Evolutionary conservation across 2,113 vertebrate genomes (phyloP).

Genomic region (Rafetus swinhoei): DNA sequence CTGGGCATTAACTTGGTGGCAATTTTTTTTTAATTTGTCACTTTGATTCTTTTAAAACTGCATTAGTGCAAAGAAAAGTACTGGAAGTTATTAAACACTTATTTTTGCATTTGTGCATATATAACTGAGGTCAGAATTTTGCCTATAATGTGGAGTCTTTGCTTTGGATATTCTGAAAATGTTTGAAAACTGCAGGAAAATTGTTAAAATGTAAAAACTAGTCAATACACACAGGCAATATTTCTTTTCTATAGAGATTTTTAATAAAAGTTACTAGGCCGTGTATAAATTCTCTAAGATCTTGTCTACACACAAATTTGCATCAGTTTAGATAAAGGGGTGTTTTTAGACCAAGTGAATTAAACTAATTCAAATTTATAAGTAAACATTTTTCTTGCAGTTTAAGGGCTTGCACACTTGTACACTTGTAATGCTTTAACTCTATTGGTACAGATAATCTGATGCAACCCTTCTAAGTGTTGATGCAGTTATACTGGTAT

Average conservation of each 20-base stretch:
- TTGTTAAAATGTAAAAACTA: slow-evolving; percentile 9
- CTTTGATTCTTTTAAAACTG: not conserved
- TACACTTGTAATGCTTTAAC: not conserved
- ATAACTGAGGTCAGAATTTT: not conserved
- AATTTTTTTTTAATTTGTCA: not conserved
- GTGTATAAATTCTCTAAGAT: not conserved
- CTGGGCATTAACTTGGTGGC: not conserved
- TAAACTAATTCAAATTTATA: not conserved
- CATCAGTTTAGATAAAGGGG: not conserved
- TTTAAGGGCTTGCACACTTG: not conserved
- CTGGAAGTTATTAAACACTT: not conserved
- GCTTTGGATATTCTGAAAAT: not conserved
- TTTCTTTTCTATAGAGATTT: not conserved
- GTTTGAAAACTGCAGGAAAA: not conserved
- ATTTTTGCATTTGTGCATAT: slow-evolving; percentile 1
- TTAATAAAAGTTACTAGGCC: not conserved
- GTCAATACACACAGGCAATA: not conserved
- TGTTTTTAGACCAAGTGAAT: not conserved
- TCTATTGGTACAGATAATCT: not conserved
- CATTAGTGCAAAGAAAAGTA: not conserved
- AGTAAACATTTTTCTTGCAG: not conserved
- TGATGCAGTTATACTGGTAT: not conserved
- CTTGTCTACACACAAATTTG: not conserved
- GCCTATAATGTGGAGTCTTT: not conserved
- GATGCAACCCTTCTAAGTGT: not conserved